A percentile compares a stretch with the other conserved stretches of the same genome.
phyloP scores from a whole-genome alignment of 2,888 invertebrate genomes.

The Morpho deidamia region DNA sequence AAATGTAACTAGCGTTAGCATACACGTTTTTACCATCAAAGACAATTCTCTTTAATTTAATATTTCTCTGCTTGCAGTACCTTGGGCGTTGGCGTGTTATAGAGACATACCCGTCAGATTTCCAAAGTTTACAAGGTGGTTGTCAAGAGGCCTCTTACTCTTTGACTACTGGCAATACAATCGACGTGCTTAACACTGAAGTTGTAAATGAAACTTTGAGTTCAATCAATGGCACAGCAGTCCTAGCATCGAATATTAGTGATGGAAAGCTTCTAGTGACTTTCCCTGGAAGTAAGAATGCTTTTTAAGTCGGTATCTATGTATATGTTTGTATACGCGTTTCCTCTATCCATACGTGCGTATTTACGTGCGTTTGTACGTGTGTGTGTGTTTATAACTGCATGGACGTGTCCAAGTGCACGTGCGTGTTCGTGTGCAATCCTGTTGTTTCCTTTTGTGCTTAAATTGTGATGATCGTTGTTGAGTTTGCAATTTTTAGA shows the following conservation, averaged over 20 bases:
- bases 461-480: too few species aligned
- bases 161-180: constrained; percentile 26
- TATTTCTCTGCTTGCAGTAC: constrained; percentile 27
- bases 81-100: constrained; percentile 48
- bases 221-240: constrained; percentile 41
- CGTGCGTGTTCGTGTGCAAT: too few species aligned
- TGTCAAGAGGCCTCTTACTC: constrained; percentile 48
- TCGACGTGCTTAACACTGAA: constrained; percentile 45
- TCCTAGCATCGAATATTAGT: constrained; percentile 71
- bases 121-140: constrained; percentile 38
- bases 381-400: too few species aligned
- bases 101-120: constrained; percentile 43
- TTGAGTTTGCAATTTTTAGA: too few species aligned
- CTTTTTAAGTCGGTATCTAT: neutral
- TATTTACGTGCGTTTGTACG: too few species aligned
- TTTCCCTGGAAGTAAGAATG: constrained; percentile 62
- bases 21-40: too few species aligned
- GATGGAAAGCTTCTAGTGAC: constrained; percentile 79
- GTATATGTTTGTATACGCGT: too few species aligned
- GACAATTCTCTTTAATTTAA: neutral
- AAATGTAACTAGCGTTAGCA: too few species aligned
- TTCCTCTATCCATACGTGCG: too few species aligned
- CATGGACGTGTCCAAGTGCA: too few species aligned
- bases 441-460: too few species aligned
- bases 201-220: constrained; percentile 38